Percentiles rank a stretch among this genome's conserved stretches.
Conservation (phyloP, 2,888 invertebrate species). For the Chromoteleia sp. region DNA sequence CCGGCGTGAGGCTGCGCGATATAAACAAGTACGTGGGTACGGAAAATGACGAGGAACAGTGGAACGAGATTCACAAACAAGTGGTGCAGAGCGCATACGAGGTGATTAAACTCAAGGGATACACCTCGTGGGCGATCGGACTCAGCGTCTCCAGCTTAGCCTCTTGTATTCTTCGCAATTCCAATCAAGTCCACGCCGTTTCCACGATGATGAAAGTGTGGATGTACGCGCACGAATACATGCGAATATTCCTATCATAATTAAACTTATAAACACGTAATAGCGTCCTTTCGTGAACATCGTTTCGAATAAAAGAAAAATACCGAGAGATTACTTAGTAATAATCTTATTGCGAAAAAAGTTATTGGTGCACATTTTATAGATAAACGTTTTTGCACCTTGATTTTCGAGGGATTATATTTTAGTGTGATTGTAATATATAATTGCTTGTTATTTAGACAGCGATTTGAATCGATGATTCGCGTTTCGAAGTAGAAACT, state of each 20-base stretch:
- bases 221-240: constrained; percentile 8
- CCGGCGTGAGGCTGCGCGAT: constrained; percentile 93
- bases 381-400: neutral
- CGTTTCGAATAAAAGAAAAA: neutral
- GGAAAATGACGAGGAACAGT: constrained; percentile 90
- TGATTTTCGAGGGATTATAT: no score
- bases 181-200: constrained; percentile 91
- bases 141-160: constrained; percentile 90
- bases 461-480: no score
- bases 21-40: constrained; percentile 91
- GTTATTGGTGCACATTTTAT: constrained; percentile 1
- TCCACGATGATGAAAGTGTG: constrained; percentile 91
- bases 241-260: constrained; percentile 73
- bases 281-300: neutral
- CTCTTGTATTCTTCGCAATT: constrained; percentile 90
- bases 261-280: constrained; percentile 41
- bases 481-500: no score
- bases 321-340: constrained; percentile 17
- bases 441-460: neutral
- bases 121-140: constrained; percentile 96
- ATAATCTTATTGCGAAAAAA: constrained; percentile 9
- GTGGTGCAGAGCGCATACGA: constrained; percentile 95
- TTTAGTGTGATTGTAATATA: no score
- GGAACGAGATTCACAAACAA: constrained; percentile 91
- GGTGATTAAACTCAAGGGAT: constrained; percentile 94